Conservation (phyloP, 92 coral and sea anemone genomes). For the Parazoanthus swiftii region DNA sequence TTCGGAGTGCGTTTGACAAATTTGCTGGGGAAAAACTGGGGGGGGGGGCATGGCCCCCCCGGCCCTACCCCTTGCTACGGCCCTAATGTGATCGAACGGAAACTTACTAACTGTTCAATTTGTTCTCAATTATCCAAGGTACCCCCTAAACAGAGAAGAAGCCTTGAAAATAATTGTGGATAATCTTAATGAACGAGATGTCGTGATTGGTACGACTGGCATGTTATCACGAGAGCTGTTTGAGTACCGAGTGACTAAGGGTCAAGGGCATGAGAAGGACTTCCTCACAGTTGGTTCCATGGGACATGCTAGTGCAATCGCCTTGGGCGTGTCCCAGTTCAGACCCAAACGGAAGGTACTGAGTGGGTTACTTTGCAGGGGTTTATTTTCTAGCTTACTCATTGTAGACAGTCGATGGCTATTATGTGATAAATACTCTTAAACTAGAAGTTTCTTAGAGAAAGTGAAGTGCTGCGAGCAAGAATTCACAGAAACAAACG, state of each 20-base stretch:
- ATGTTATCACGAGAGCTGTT: slow-evolving; percentile 99
- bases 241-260: slow-evolving; percentile 88
- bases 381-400: no score
- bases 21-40: no score
- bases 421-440: no score
- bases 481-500: no score
- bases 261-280: slow-evolving; percentile 98
- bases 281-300: slow-evolving; percentile 94
- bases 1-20: no score
- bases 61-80: no score
- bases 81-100: background rate
- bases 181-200: slow-evolving; percentile 84
- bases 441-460: no score
- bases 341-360: slow-evolving; percentile 92
- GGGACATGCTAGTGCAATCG: slow-evolving; percentile 98
- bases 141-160: slow-evolving; percentile 89
- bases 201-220: slow-evolving; percentile 96
- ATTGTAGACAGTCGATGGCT: no score
- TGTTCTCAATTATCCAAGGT: slow-evolving; percentile 45
- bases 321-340: slow-evolving; percentile 93
- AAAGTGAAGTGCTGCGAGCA: no score
- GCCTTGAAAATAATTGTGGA: slow-evolving; percentile 77
- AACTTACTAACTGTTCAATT: background rate
- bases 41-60: no score
- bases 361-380: no score